These are phyloP conservation scores for Polymixis flavicincta DNA, from an alignment of 2,888 invertebrate species.

Conservation along the genomic window DNA sequence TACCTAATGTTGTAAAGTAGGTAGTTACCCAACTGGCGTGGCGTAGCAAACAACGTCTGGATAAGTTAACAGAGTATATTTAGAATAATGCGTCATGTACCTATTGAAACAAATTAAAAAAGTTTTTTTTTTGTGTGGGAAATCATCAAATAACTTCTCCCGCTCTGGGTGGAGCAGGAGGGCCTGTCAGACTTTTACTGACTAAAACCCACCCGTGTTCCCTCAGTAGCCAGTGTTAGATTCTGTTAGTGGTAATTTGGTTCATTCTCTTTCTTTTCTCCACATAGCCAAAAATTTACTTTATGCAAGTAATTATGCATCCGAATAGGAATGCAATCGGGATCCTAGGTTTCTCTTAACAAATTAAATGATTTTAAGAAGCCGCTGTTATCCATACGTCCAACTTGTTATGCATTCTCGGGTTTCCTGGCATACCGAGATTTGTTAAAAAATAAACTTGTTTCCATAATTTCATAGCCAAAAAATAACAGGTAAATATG, in stretches of 20 bases:
- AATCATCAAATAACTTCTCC: no score
- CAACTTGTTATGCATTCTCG: background rate
- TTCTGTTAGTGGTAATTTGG: background rate
- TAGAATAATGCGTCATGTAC: background rate
- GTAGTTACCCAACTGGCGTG: background rate
- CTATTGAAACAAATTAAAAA: background rate
- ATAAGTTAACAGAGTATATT: background rate
- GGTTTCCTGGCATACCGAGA: background rate
- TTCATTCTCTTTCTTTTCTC: background rate
- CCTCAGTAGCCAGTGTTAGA: no score
- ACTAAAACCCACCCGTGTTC: no score
- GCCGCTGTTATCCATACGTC: background rate
- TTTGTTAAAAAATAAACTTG: background rate
- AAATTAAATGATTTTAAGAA: background rate
- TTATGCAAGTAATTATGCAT: no score
- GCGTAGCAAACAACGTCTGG: background rate
- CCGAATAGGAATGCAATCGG: no score
- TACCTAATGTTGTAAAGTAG: background rate
- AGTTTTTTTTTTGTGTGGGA: no score
- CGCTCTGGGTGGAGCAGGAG: no score
- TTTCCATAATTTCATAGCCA: background rate
- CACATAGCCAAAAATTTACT: background rate
- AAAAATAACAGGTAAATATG: background rate
- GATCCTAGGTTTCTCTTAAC: background rate
- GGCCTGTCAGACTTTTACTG: no score